A percentile compares a stretch with the other conserved stretches of the same genome.
Evolutionary conservation across 2,113 vertebrate species (phyloP).

Genomic region (Oncorhynchus clarkii): DNA sequence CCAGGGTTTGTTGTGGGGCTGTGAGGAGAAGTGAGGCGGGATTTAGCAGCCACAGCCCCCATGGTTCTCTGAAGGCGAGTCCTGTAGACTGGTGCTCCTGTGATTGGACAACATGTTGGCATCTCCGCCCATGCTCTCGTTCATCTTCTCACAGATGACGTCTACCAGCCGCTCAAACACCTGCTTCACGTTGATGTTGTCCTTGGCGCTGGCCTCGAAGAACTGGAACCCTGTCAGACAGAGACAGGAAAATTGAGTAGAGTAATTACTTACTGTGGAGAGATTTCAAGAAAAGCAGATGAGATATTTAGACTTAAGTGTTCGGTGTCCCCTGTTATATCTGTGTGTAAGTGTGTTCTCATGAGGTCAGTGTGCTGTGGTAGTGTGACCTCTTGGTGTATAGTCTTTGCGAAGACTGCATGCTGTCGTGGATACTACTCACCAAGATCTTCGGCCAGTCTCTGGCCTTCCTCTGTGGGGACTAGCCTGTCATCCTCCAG

Average conservation of each 20-base stretch:
- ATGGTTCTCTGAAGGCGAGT: constrained; percentile 64
- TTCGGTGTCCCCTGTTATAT: too few relatives aligned
- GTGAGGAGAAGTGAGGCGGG: not conserved
- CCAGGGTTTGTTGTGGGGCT: constrained; percentile 19
- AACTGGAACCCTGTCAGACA: constrained; percentile 82
- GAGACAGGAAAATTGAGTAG: not conserved
- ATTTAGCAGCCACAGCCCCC: constrained; percentile 79
- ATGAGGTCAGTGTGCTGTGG: too few relatives aligned
- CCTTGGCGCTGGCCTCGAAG: constrained; percentile 91
- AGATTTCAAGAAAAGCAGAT: too few relatives aligned
- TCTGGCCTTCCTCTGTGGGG: constrained; percentile 78
- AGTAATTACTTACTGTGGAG: too few relatives aligned
- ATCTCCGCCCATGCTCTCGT: constrained; percentile 80
- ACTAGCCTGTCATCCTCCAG: constrained; percentile 81
- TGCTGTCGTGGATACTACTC: constrained; percentile 4
- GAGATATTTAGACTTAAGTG: too few relatives aligned
- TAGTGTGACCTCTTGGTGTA: too few relatives aligned
- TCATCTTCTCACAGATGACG: constrained; percentile 91
- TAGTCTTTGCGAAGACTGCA: too few relatives aligned
- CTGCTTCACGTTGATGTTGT: constrained; percentile 90
- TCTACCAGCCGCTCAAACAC: constrained; percentile 89
- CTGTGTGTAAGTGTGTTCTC: not conserved
- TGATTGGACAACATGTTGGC: constrained; percentile 61
- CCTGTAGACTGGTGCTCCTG: constrained; percentile 67
- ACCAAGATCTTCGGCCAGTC: constrained; percentile 80